Evolutionary conservation across 2,888 invertebrate species (phyloP).

Genomic region (Nemoura dubitans): DNA sequence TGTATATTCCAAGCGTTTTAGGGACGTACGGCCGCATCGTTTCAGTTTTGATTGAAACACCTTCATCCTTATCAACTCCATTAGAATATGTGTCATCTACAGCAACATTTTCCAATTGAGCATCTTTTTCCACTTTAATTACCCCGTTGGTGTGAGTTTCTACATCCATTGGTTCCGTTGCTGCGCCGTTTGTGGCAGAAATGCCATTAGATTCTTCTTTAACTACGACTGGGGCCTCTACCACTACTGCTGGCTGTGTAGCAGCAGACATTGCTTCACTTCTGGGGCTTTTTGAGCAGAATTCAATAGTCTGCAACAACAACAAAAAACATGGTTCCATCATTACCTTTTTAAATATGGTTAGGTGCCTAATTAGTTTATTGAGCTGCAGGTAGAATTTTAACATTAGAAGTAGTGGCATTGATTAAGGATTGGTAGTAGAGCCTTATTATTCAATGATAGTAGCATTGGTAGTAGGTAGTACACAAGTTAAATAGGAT

Average conservation of each 20-base stretch:
- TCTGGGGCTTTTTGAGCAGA: background rate
- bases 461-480: too few species aligned
- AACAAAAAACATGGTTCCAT: background rate
- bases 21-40: constrained; percentile 36
- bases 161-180: constrained; percentile 35
- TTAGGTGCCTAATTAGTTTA: too few species aligned
- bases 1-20: constrained; percentile 55
- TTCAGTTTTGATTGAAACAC: constrained; percentile 12
- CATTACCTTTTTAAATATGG: too few species aligned
- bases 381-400: too few species aligned
- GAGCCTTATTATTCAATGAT: too few species aligned
- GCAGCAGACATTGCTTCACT: background rate
- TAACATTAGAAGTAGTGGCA: too few species aligned
- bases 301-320: background rate
- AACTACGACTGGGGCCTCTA: background rate
- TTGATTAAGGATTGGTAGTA: too few species aligned
- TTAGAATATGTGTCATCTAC: constrained; percentile 22
- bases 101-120: background rate
- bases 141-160: background rate
- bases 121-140: constrained; percentile 31
- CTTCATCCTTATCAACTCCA: constrained; percentile 13
- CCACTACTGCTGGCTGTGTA: background rate
- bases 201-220: background rate
- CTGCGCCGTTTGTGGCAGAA: background rate
- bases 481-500: too few species aligned